Conservation (phyloP, 2,797 vertebrate genomes). For the Mus caroli region DNA sequence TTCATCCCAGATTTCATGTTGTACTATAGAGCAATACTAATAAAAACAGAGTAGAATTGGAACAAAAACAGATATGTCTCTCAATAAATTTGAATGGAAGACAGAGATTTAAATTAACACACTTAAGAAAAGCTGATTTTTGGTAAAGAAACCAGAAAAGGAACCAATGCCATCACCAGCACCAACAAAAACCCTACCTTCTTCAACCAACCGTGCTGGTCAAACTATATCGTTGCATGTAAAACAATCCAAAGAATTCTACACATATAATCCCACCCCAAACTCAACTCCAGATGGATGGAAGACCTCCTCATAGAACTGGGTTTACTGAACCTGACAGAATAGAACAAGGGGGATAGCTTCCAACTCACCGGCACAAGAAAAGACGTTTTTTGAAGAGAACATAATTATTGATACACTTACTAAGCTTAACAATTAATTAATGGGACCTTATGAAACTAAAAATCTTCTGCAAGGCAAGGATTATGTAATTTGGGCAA, state of each 20-base stretch:
- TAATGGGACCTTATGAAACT: neutral
- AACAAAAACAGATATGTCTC: rapidly evolving
- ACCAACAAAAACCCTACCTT: no score
- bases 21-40: neutral
- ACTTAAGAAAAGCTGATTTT: neutral
- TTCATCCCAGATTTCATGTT: no score
- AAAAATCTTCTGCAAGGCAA: no score
- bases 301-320: neutral
- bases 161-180: no score
- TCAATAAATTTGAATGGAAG: neutral
- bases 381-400: neutral
- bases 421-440: no score
- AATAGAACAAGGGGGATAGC: neutral
- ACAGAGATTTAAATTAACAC: neutral
- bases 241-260: neutral
- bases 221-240: neutral
- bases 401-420: no score
- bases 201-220: no score
- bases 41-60: neutral
- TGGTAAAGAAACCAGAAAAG: neutral
- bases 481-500: neutral
- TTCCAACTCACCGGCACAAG: neutral
- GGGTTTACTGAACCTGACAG: neutral
- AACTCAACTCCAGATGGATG: neutral
- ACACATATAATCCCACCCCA: neutral